Base-by-base conservation (phyloP, 2,797 vertebrate genomes). In the Triplophysa yarkandensis region DNA sequence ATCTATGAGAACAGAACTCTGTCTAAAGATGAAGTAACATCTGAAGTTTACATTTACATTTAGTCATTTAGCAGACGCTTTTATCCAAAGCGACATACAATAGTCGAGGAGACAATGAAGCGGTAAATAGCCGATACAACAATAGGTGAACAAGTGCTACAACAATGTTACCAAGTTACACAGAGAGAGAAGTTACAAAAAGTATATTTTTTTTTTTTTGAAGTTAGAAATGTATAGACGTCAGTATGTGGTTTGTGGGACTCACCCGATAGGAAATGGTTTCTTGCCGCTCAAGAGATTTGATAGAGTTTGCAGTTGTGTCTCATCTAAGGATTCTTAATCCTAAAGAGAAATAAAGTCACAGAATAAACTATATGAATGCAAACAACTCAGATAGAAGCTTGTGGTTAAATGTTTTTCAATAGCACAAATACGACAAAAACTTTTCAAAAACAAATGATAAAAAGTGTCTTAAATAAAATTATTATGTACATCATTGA, bases 1-100 rank as follows among this genome's bases (percentile, higher is more conserved):
- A 23, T 52, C 69, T 6, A 32, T 63, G 58, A 63, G 58, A 63
- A 54, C 34, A 52, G 1, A 23, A 21, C 3, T 46, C 11, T 70
- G 39, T 39, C 36, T 60, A 34, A 25, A 30, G 23, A 39, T 50
- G 19, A 50, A 50, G 27, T 5, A 17, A 9, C 32, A 34, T 34
- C 34, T 36, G 32, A 34, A 46, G 43, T 16, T 48, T 17, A 39
- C n/a, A n/a, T n/a, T n/a, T n/a, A n/a, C n/a, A n/a, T n/a, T n/a
- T n/a, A n/a, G n/a, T n/a, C n/a, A n/a, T n/a, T n/a, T n/a, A n/a
- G n/a, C n/a, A n/a, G n/a, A n/a, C n/a, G n/a, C n/a, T n/a, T n/a
- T n/a, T n/a, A n/a, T n/a, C n/a, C n/a, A n/a, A n/a, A n/a, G n/a
- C n/a, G n/a, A n/a, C n/a, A n/a, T n/a, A n/a, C n/a, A n/a, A n/a